A percentile compares a stretch with the other conserved stretches of the same genome.
phyloP scores from a whole-genome alignment of 2,797 vertebrate species.

The Melanogrammus aeglefinus region DNA sequence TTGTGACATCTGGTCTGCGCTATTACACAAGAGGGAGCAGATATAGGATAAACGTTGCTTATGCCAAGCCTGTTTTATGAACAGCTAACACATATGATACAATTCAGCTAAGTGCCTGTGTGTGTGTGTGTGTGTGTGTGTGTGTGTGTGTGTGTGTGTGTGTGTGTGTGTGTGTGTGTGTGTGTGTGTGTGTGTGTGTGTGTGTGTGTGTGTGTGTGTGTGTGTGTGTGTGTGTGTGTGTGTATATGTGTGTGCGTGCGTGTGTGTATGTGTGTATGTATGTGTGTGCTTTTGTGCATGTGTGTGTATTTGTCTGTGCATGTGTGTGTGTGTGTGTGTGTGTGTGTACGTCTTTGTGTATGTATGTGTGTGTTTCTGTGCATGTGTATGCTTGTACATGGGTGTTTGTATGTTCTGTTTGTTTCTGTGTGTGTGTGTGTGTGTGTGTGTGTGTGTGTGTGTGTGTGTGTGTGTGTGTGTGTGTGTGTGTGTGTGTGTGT shows the following conservation, averaged over 20 bases:
- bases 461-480: not conserved
- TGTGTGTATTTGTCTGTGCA: not conserved
- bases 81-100: no score
- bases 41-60: not conserved
- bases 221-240: not conserved
- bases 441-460: not conserved
- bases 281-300: not conserved
- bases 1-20: not conserved
- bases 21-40: not conserved
- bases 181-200: not conserved
- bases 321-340: not conserved
- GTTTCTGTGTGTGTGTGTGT: not conserved
- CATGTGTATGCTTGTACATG: no score
- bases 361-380: not conserved
- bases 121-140: slow-evolving; percentile 6
- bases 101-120: not conserved
- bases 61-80: not conserved
- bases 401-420: no score
- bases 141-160: slow-evolving; percentile 4
- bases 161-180: not conserved
- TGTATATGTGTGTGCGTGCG: not conserved
- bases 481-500: not conserved
- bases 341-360: not conserved
- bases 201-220: not conserved
- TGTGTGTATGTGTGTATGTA: not conserved